These are phyloP conservation scores for Halichondria panicea DNA, from an alignment of 37 sponge, comb jelly and placozoan species.

Conservation along the genomic window DNA sequence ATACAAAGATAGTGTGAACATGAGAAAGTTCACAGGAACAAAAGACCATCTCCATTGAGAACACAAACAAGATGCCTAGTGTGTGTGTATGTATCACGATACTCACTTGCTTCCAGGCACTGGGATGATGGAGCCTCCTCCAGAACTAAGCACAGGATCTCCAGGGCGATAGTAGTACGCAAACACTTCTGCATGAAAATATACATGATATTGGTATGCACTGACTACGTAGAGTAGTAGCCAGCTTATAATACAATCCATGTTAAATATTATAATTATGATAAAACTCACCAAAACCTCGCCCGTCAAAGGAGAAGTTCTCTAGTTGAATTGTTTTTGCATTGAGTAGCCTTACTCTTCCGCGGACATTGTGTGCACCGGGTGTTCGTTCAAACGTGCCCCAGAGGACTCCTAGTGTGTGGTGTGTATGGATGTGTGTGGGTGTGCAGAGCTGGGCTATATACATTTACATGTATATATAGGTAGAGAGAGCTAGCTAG, in stretches of 20 bases:
- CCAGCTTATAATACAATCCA: too few species aligned
- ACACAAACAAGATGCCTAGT: not conserved
- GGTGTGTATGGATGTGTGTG: too few species aligned
- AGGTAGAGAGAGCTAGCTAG: too few species aligned
- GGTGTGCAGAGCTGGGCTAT: too few species aligned
- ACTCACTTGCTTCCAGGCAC: not conserved
- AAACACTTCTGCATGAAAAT: too few species aligned
- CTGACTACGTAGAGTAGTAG: too few species aligned
- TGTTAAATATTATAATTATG: not conserved
- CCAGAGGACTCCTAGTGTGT: too few species aligned
- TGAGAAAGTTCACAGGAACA: not conserved
- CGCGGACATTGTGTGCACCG: not conserved
- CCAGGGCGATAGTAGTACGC: too few species aligned
- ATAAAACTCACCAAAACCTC: not conserved
- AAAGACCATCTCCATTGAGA: not conserved
- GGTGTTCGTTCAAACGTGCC: too few species aligned
- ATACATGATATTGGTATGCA: too few species aligned
- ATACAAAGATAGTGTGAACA: not conserved
- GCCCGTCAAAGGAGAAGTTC: not conserved
- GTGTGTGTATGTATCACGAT: not conserved
- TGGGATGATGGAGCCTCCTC: conserved; percentile 7
- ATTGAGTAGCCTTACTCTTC: not conserved
- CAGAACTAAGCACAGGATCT: not conserved
- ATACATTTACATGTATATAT: too few species aligned
- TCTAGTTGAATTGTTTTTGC: not conserved